Evolutionary conservation across 2,113 vertebrate species (phyloP).

Genomic region (Dicentrarchus labrax): DNA sequence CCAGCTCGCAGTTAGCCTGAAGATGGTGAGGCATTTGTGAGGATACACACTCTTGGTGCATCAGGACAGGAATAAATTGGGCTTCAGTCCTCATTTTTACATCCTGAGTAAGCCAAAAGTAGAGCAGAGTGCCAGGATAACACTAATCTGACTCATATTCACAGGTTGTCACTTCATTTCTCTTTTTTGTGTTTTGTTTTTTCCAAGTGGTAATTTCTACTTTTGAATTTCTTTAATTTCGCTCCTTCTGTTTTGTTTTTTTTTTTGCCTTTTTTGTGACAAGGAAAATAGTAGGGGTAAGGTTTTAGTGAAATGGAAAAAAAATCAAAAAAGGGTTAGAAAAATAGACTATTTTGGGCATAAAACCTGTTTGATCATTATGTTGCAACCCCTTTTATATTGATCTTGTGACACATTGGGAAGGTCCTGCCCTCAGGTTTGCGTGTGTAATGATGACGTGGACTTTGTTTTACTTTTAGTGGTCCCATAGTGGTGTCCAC

Average conservation of each 20-base stretch:
- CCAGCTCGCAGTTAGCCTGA: not conserved
- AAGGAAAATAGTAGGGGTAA: not conserved
- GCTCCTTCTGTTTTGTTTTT: not conserved
- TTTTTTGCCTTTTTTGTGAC: not conserved
- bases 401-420: not conserved
- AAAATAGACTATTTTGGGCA: not conserved
- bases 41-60: not conserved
- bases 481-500: constrained; percentile 38
- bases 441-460: constrained; percentile 37
- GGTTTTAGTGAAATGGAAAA: not conserved
- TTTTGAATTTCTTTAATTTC: not conserved
- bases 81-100: not conserved
- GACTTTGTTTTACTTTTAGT: constrained; percentile 56
- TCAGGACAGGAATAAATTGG: not conserved
- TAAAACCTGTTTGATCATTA: not conserved
- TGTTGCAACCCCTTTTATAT: not conserved
- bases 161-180: too few species aligned
- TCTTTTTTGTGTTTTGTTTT: not conserved
- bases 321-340: not conserved
- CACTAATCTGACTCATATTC: not conserved
- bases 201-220: not conserved
- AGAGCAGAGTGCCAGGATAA: not conserved
- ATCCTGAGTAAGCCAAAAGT: not conserved
- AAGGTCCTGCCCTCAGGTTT: not conserved
- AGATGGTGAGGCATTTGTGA: not conserved